Evolutionary conservation across 2,113 vertebrate genomes (phyloP), one percentile per base, ranked within the genome.

Genomic region (Solea senegalensis): DNA sequence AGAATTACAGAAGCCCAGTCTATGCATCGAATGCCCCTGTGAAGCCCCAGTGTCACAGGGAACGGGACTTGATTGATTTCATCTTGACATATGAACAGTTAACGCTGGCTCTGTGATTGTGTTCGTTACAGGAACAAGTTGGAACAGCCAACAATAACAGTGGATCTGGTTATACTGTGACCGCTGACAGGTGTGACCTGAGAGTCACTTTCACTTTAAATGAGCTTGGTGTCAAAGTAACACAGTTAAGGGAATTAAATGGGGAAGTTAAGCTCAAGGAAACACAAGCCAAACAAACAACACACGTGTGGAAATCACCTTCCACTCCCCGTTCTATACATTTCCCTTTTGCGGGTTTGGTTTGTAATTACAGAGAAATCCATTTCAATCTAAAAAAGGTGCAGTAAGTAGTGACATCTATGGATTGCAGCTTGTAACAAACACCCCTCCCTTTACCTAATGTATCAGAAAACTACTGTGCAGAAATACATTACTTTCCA

Each of bases 131-230:
- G 14, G 1, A 56, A 65, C 4, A 8, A 40, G 7, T 5, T 49
- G 21, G 41, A 43, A 41, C 14, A 56, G 45, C 51, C n/a, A 12
- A 67, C 34, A 51, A 44, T 8, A 56, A 73, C 7, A 64, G 10
- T 9, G 66, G 56, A 74, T 61, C 61, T 61, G 69, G 67, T 78
- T 39, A 9, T 9, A 43, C 27, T 53, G 40, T 21, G 21, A n/a
- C 51, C 21, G 16, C 44, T 43, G 11, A 60, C 81, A 81, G 82
- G 62, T 82, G 65, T 8, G 41, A 72, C 46, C 50, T n/a, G n/a
- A 62, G 56, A 40, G 53, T 54, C 1, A 70, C 52, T 76, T 71
- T 72, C 57, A 65, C 21, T 10, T 41, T 15, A 61, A 68, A 7
- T 14, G 12, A 46, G 9, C 1, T 9, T 13, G 2, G 41, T 34